phyloP scores from a whole-genome alignment of 2,797 vertebrate genomes.

The Chrysolophus pictus region DNA sequence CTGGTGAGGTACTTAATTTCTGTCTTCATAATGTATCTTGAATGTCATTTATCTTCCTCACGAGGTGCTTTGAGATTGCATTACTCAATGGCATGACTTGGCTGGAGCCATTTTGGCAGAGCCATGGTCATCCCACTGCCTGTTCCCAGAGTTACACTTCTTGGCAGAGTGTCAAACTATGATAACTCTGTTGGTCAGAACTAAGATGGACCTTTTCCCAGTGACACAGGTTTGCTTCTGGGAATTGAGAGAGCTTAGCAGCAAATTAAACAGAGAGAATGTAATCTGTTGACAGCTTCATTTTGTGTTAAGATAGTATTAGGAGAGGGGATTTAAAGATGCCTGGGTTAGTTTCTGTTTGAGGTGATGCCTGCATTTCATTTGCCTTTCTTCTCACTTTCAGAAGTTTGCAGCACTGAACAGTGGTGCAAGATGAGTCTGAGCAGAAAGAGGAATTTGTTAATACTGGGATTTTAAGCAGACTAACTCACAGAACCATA shows the following conservation, averaged over 20 bases:
- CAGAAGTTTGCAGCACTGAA: neutral
- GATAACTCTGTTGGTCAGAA: neutral
- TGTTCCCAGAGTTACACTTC: accelerated
- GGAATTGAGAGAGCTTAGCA: neutral
- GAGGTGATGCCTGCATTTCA: neutral
- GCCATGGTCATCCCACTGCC: neutral
- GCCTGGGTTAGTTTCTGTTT: neutral
- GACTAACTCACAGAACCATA: too few species aligned
- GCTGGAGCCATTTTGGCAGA: neutral
- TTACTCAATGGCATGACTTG: neutral
- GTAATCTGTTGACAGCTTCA: neutral
- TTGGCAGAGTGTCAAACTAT: neutral
- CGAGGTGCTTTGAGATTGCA: neutral
- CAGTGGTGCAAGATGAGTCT: accelerated
- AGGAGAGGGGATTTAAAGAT: neutral
- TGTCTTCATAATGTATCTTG: neutral
- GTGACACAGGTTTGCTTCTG: neutral
- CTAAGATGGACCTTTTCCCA: neutral
- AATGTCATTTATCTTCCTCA: neutral
- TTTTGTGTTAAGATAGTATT: neutral
- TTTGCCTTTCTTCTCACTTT: neutral
- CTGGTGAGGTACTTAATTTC: neutral
- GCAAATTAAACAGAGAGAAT: neutral
- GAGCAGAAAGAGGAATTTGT: neutral
- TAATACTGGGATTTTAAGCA: neutral